Evolutionary conservation across 2,888 invertebrate species (phyloP).

Genomic region (Blera fallax): DNA sequence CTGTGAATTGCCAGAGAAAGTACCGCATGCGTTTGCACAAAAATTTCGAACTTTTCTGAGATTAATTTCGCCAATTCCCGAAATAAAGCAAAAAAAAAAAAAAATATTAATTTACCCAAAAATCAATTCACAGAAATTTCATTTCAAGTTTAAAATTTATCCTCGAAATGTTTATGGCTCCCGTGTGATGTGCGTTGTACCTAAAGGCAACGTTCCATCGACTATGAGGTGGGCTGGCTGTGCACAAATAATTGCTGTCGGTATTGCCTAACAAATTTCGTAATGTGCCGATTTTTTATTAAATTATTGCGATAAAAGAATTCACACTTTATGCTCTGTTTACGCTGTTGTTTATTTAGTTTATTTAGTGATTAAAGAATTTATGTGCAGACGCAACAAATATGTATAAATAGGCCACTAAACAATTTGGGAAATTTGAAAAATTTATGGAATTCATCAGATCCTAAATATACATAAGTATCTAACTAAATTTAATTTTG

Average conservation of each 20-base stretch:
- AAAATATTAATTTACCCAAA: conserved; percentile 5
- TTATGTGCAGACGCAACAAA: not conserved
- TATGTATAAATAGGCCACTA: not conserved
- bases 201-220: not conserved
- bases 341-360: conserved; percentile 2
- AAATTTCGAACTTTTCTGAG: not conserved
- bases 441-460: not conserved
- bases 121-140: conserved; percentile 6
- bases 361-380: conserved; percentile 9
- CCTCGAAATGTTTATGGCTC: conserved; percentile 3
- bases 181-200: not conserved
- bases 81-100: not conserved
- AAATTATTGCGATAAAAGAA: conserved; percentile 28
- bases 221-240: too few species aligned
- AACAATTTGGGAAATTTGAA: not conserved
- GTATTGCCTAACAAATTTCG: not conserved
- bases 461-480: not conserved
- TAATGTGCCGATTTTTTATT: not conserved
- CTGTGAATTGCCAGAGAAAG: not conserved
- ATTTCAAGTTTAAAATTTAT: not conserved
- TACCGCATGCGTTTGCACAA: not conserved
- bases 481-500: not conserved
- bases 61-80: not conserved
- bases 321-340: conserved; percentile 20
- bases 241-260: conserved; percentile 1